phyloP scores from a whole-genome alignment of 2,797 vertebrate genomes.

The Syncerus caffer region DNA sequence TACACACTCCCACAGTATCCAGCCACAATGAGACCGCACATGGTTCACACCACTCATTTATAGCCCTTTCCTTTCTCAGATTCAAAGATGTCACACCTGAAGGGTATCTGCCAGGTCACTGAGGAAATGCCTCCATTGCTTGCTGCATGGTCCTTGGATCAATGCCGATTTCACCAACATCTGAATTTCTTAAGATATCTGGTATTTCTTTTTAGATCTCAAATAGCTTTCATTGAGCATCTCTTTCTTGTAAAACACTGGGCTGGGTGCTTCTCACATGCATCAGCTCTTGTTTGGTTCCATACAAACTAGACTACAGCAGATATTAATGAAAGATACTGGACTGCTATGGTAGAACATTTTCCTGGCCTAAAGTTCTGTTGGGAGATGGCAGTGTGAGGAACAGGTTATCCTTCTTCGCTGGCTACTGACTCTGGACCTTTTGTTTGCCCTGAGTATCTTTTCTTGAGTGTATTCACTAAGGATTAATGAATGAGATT shows the following conservation, averaged over 20 bases:
- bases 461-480: not conserved
- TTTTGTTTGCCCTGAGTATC: not conserved
- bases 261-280: not conserved
- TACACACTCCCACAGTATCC: not conserved
- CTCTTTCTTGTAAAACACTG: not conserved
- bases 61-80: not conserved
- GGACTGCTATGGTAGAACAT: not conserved
- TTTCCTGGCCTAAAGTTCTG: not conserved
- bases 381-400: not conserved
- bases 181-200: not conserved
- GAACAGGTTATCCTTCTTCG: not conserved
- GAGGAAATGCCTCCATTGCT: not conserved
- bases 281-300: not conserved
- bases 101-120: not conserved
- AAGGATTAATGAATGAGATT: not conserved
- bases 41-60: not conserved
- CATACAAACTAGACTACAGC: not conserved
- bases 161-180: not conserved
- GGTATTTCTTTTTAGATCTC: constrained; percentile 11
- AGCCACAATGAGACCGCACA: not conserved
- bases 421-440: not conserved
- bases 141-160: not conserved
- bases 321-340: not conserved
- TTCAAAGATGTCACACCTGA: not conserved
- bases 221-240: not conserved